Percentiles rank a stretch among this genome's conserved stretches.
Conservation (phyloP, 1,140 invertebrate species). For the Scaptomyza hsui region DNA sequence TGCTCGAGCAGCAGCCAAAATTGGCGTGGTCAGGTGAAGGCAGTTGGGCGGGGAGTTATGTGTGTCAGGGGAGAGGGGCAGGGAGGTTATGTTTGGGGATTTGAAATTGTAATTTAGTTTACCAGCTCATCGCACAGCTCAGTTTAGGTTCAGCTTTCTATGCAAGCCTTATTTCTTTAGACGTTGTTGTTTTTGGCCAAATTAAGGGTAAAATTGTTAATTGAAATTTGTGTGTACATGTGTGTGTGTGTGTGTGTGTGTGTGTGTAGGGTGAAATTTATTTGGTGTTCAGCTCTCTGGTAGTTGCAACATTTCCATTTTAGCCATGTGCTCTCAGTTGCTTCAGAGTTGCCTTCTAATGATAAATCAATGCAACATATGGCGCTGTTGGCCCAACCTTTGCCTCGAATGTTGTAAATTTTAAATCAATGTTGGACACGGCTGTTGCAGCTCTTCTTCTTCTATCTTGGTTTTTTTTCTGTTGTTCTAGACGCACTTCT, state of each 20-base stretch:
- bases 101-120: slow-evolving; percentile 81
- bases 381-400: slow-evolving; percentile 66
- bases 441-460: slow-evolving; percentile 29
- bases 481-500: slow-evolving; percentile 47
- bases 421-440: slow-evolving; percentile 71
- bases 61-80: background rate
- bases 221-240: slow-evolving; percentile 73
- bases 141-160: slow-evolving; percentile 30
- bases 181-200: slow-evolving; percentile 58
- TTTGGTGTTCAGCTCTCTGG: slow-evolving; percentile 35
- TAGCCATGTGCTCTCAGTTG: slow-evolving; percentile 34
- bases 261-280: slow-evolving; percentile 38
- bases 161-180: slow-evolving; percentile 10
- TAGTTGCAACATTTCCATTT: slow-evolving; percentile 66
- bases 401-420: slow-evolving; percentile 73
- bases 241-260: background rate
- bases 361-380: slow-evolving; percentile 82
- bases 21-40: slow-evolving; percentile 36
- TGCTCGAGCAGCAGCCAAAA: slow-evolving; percentile 55
- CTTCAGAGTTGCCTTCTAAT: slow-evolving; percentile 53
- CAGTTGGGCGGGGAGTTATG: background rate
- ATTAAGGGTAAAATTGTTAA: slow-evolving; percentile 82
- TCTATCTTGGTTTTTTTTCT: slow-evolving; percentile 24
- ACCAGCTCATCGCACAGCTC: slow-evolving; percentile 20
- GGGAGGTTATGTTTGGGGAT: slow-evolving; percentile 16